Evolutionary conservation across 1,140 invertebrate genomes (phyloP).

Genomic region (Leptinotarsa texana): DNA sequence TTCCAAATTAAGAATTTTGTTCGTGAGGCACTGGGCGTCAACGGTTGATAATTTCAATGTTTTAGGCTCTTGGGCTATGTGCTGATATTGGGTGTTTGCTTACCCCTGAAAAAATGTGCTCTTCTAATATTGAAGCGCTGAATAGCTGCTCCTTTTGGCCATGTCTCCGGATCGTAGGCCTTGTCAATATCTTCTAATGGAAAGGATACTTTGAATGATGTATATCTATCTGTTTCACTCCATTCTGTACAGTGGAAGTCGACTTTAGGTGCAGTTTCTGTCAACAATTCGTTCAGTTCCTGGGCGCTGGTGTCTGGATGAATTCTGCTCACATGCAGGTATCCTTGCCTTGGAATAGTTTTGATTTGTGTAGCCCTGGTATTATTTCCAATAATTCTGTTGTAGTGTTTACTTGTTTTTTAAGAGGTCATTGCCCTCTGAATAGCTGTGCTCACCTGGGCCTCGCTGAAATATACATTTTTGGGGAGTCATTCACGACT

Average conservation of each 20-base stretch:
- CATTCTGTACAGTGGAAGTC: slow-evolving; percentile 5
- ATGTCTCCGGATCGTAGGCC: too few species aligned
- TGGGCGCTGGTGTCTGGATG: neutral
- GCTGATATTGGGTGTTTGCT: neutral
- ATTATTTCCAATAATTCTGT: neutral
- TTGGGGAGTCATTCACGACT: neutral
- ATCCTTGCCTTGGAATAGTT: neutral
- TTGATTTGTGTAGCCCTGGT: neutral
- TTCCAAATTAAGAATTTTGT: too few species aligned
- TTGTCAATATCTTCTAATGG: neutral
- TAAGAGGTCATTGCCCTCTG: neutral
- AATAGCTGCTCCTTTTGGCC: neutral
- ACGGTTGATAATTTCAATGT: neutral
- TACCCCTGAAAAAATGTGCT: neutral
- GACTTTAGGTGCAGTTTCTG: neutral
- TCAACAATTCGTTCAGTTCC: neutral
- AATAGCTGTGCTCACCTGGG: neutral
- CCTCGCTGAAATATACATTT: neutral
- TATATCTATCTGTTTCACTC: neutral
- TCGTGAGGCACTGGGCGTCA: too few species aligned
- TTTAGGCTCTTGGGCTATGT: neutral
- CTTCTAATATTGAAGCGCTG: neutral
- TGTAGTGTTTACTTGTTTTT: neutral
- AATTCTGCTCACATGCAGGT: neutral
- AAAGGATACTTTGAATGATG: neutral